Percentiles rank a stretch among this genome's conserved stretches.
Conservation (phyloP, 2,113 vertebrate genomes). For the Apus apus region DNA sequence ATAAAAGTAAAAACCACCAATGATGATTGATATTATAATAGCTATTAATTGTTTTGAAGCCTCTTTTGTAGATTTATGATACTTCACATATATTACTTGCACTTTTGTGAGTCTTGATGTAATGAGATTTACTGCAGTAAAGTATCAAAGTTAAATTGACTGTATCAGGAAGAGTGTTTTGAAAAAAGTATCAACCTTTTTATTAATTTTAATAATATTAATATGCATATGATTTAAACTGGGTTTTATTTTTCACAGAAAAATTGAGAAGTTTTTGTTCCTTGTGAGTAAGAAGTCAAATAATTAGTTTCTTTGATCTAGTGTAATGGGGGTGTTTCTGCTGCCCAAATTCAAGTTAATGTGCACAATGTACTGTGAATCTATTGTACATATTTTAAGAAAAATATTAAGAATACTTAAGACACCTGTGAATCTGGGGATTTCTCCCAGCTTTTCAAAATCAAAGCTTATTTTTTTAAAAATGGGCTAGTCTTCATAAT, state of each 20-base stretch:
- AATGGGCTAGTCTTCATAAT: not conserved
- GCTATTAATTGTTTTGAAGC: conserved; percentile 65
- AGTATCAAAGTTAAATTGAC: not conserved
- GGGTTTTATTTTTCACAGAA: not conserved
- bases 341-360: not conserved
- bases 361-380: not conserved
- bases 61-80: conserved; percentile 71
- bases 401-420: not conserved
- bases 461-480: not conserved
- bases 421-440: not conserved
- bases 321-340: not conserved
- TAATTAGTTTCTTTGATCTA: conserved; percentile 33
- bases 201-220: not conserved
- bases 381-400: conserved; percentile 8
- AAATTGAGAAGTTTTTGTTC: not conserved
- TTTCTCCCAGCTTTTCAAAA: not conserved
- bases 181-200: not conserved
- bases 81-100: conserved; percentile 59
- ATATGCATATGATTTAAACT: not conserved
- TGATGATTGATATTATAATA: conserved; percentile 76
- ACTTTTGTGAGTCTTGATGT: conserved; percentile 23
- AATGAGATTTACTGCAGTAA: conserved; percentile 42
- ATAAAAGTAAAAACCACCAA: conserved; percentile 77
- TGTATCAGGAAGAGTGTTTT: conserved; percentile 17
- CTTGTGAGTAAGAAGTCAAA: not conserved